Base-by-base conservation (phyloP, 2,888 invertebrate species). In the Drosophila mimetica region DNA sequence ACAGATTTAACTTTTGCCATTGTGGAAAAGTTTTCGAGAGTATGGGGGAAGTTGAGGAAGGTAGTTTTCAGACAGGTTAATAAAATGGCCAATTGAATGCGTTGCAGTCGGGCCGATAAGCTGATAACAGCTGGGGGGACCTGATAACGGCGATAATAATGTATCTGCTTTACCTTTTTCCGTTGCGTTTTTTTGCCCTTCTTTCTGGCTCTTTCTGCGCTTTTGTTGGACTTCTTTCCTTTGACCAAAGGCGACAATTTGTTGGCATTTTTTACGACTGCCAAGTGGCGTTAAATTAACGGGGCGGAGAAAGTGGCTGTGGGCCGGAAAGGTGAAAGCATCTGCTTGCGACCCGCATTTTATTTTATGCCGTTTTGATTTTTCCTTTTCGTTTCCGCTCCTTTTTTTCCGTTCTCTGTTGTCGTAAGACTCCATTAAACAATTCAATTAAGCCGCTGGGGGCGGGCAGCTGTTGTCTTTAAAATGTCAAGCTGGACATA, bases 281-380 rank as follows among this genome's bases (percentile, higher is more conserved):
- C 76, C 67, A 81, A 81, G 85, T 86, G 82, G 82, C 81, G 76
- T 83, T 88, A 88, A 84, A 86, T 84, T 88, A 81, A 75, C 73
- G 75, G 32, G 20, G 60, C 36, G 16, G 18, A 6, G 34, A 14
- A 37, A 14, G 14, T 13, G 34, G 39, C 32, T 16, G 53, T 36
- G 36, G 34, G 44, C 36, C 48, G 52, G 39, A 34, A 67, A 55
- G 54, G 67, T 67, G 51, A 58, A 50, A 60, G 55, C 67, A 67
- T 69, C 73, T 70, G 72, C 52, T 37, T 41, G 39, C 51, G 79
- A 84, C 85, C 85, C 85, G 84, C 71, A 86, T 83, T 70, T 85
- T 72, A 83, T 79, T 85, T 88, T 79, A 81, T 86, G 85, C 73
- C 79, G 76, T 69, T 81, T 80, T 86, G 81, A 81, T 86, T 86